Evolutionary conservation across 2,888 invertebrate species (phyloP).

Genomic region (Nomada fucata): DNA sequence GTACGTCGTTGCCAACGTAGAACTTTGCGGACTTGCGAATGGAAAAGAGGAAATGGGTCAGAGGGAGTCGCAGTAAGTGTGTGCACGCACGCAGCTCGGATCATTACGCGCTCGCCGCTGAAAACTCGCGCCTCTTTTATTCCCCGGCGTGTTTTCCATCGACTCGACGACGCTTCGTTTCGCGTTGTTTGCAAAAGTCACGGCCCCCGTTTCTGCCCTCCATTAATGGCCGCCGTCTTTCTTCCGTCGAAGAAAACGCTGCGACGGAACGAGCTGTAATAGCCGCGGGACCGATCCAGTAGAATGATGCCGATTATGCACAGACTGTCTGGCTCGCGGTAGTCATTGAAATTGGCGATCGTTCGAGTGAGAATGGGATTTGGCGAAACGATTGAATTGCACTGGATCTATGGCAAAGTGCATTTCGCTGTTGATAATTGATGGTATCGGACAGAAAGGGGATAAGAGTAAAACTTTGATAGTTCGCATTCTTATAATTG

Average conservation of each 20-base stretch:
- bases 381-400: not conserved
- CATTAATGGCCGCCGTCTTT: constrained; percentile 21
- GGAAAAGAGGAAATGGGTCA: constrained; percentile 30
- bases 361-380: not conserved
- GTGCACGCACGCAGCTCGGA: constrained; percentile 51
- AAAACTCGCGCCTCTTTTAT: constrained; percentile 51
- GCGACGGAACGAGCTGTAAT: not conserved
- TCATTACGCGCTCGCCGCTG: constrained; percentile 59
- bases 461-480: too few relatives aligned
- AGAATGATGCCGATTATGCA: constrained; percentile 16
- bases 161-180: constrained; percentile 23
- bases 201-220: constrained; percentile 7
- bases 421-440: too few relatives aligned
- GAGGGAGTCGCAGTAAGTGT: constrained; percentile 54
- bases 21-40: constrained; percentile 7
- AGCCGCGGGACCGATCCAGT: not conserved
- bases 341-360: not conserved
- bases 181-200: constrained; percentile 42
- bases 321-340: not conserved
- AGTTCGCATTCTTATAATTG: not conserved
- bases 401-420: not conserved
- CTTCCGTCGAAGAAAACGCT: constrained; percentile 3
- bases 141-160: constrained; percentile 7
- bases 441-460: too few relatives aligned
- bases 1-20: not conserved